These are phyloP conservation scores for Neodon shergylaensis DNA, from an alignment of 2,113 vertebrate species.

Conservation along the genomic window DNA sequence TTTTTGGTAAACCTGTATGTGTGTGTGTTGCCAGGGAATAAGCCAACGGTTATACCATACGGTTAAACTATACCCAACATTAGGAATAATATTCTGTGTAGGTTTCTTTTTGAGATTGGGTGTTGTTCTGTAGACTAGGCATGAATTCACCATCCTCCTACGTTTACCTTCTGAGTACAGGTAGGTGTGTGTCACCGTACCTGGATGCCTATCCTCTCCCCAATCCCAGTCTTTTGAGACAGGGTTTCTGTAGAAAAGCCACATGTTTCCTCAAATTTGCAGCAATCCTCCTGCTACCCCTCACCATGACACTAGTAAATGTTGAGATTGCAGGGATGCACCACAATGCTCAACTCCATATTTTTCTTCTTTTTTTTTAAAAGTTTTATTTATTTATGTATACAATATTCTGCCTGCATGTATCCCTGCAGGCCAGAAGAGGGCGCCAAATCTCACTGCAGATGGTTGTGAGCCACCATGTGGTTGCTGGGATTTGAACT, in stretches of 20 bases:
- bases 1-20: not conserved
- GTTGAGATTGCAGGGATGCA: not conserved
- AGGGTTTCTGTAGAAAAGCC: not conserved
- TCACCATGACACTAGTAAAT: not conserved
- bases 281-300: not conserved
- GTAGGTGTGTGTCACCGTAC: not conserved
- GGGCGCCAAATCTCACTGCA: too few relatives aligned
- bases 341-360: not conserved
- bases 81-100: not conserved
- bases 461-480: too few relatives aligned
- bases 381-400: too few relatives aligned
- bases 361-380: too few relatives aligned
- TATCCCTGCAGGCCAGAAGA: too few relatives aligned
- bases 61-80: not conserved
- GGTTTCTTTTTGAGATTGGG: not conserved
- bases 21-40: not conserved
- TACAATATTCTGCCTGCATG: too few relatives aligned
- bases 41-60: not conserved
- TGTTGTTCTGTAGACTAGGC: not conserved
- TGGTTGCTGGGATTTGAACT: too few relatives aligned
- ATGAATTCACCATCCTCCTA: not conserved
- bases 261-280: not conserved
- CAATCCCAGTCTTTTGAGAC: not conserved
- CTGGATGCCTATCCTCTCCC: not conserved
- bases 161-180: not conserved